Evolutionary conservation across 2,113 vertebrate species (phyloP).

Genomic region (Bujurquina vittata): DNA sequence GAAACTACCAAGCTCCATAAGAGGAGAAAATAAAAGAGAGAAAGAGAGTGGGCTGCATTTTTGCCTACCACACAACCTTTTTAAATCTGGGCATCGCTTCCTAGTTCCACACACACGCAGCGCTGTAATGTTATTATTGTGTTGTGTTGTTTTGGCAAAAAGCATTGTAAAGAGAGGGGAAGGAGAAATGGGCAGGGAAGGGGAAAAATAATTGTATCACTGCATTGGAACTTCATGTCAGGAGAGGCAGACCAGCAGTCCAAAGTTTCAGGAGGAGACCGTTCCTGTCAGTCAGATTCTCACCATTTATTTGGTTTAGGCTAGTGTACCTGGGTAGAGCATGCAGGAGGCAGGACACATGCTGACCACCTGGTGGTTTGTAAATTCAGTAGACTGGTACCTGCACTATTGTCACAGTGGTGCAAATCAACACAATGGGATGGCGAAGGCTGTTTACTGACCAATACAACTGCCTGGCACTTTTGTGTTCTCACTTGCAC

Average conservation of each 20-base stretch:
- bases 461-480: too few relatives aligned
- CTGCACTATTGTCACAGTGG: background rate
- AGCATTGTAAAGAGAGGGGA: background rate
- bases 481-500: background rate
- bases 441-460: too few relatives aligned
- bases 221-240: background rate
- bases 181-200: background rate
- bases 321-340: background rate
- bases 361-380: background rate
- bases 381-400: background rate
- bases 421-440: background rate
- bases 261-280: background rate
- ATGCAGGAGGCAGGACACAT: background rate
- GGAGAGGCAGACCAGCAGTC: background rate
- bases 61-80: constrained; percentile 38
- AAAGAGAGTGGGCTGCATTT: background rate
- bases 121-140: constrained; percentile 5
- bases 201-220: background rate
- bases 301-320: background rate
- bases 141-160: background rate
- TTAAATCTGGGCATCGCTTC: constrained; percentile 33
- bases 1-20: constrained; percentile 28
- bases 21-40: constrained; percentile 27
- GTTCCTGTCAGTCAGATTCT: background rate
- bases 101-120: background rate